Conservation (phyloP, 2,797 vertebrate genomes). For the Chiloscyllium punctatum region DNA sequence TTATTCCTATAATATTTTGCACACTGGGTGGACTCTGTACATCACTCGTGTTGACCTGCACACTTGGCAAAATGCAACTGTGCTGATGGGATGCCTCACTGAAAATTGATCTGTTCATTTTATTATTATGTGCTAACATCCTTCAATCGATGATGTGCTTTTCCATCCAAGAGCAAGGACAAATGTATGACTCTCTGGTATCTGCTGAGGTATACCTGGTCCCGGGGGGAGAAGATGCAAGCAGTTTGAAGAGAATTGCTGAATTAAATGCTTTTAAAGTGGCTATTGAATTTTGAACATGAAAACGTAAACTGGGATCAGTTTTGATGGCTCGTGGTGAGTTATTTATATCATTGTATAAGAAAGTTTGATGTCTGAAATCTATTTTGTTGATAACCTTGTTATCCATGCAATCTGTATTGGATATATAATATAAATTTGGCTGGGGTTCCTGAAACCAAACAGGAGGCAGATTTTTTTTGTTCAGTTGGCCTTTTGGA, state of each 20-base stretch:
- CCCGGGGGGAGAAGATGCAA: not conserved
- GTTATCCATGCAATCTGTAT: not conserved
- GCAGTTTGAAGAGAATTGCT: conserved; percentile 20
- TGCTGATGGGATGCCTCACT: not conserved
- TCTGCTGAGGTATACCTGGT: not conserved
- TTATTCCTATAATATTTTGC: not conserved
- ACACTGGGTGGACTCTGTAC: not conserved
- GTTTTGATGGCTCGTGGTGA: not conserved
- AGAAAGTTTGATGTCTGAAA: not conserved
- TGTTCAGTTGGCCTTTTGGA: not conserved
- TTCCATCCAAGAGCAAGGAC: conserved; percentile 6
- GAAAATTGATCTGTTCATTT: conserved; percentile 17
- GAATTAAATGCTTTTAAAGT: conserved; percentile 31
- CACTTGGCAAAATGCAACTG: not conserved
- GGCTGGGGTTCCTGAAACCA: not conserved
- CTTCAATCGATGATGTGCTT: conserved; percentile 18
- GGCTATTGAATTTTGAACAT: conserved; percentile 13
- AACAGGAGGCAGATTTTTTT: not conserved
- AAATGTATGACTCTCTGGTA: not conserved
- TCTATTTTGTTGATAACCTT: not conserved
- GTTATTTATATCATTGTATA: not conserved
- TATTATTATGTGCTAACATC: not conserved
- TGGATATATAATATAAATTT: not conserved
- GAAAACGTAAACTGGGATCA: not conserved
- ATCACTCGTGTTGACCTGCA: too few species aligned